These are phyloP conservation scores for Cardiocondyla obscurior DNA, from an alignment of 1,140 invertebrate species.

Conservation along the genomic window DNA sequence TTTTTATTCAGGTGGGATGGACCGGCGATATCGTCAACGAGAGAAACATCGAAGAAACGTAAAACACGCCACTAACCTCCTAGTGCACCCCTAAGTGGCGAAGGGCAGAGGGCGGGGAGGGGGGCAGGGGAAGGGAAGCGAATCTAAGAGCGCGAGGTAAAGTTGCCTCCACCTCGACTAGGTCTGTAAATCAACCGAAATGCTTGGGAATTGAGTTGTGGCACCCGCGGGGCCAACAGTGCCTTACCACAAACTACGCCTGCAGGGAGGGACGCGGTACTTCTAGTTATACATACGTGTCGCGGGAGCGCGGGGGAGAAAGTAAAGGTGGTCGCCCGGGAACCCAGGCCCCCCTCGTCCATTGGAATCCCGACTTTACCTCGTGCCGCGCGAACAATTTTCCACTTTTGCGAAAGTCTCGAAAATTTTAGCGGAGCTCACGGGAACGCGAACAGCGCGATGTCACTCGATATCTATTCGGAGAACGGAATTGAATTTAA, in stretches of 20 bases:
- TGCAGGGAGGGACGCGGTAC: conserved; percentile 60
- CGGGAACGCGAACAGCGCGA: background rate
- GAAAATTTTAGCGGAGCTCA: conserved; percentile 9
- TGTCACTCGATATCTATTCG: background rate
- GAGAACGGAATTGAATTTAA: conserved; percentile 6
- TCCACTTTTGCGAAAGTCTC: conserved; percentile 21
- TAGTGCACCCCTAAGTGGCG: conserved; percentile 1
- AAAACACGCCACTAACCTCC: background rate
- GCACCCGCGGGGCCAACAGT: conserved; percentile 71
- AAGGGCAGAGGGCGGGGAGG: too few species aligned
- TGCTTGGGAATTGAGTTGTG: conserved; percentile 76
- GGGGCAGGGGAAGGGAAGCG: background rate
- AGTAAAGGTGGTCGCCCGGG: conserved; percentile 51
- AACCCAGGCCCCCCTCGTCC: conserved; percentile 49
- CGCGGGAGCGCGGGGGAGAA: conserved; percentile 34
- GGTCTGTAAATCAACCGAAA: conserved; percentile 76
- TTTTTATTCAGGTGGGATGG: background rate
- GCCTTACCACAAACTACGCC: conserved; percentile 69
- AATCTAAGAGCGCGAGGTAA: conserved; percentile 33
- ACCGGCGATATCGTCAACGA: conserved; percentile 18
- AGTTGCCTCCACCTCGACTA: conserved; percentile 60
- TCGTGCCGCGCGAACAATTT: conserved; percentile 14
- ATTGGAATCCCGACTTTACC: conserved; percentile 9
- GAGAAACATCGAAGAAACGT: background rate
- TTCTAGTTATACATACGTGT: conserved; percentile 70